Evolutionary conservation across 2,888 invertebrate genomes (phyloP), one percentile per base, ranked within the genome.

Genomic region (Brachylomia viminalis): DNA sequence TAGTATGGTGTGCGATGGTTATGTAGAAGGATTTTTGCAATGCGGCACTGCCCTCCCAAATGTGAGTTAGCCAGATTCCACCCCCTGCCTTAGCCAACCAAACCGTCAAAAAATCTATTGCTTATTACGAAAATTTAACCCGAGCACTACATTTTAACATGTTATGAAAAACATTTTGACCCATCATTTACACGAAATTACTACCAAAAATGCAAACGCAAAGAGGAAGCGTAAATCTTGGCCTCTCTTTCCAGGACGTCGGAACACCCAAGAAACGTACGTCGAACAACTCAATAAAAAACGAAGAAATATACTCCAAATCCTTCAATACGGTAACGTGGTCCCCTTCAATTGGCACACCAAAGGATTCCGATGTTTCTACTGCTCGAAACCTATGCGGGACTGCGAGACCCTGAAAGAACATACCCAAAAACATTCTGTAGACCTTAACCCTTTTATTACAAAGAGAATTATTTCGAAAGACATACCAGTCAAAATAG

Each of bases 401-500:
- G 93, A 95, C 75, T 92, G 92, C 64, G 91, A 91, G 0, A 64
- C 77, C 0, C 79, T 95, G 1, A 93, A 91, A 87, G 89, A 91
- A 33, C 95, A 95, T 56, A 93, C 92, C 0, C 27, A 72, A 0
- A 92, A 89, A 80, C 95, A 95, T 73, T 49, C 75, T 0, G 75
- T 92, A 6, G 91, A 94, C 59, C 65, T 94, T 0, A 86, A 91
- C 0, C 54, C 70, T 0, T 94, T 94, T 66, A 87, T 95, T 58
- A 87, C 90, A 0, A 93, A 92, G 73, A 90, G 86, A 54, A 90
- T 95, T 0, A 91, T 94, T 1, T 89, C 94, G 0, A 95, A 95
- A 90, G 93, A 95, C 69, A 81, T 95, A 0, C 95, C 95, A 0
- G 85, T 95, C 4, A 95, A 95, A 88, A 87, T 95, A n/a, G 95